Conservation (phyloP, 2,113 vertebrate species). For the Polypterus bichir region DNA sequence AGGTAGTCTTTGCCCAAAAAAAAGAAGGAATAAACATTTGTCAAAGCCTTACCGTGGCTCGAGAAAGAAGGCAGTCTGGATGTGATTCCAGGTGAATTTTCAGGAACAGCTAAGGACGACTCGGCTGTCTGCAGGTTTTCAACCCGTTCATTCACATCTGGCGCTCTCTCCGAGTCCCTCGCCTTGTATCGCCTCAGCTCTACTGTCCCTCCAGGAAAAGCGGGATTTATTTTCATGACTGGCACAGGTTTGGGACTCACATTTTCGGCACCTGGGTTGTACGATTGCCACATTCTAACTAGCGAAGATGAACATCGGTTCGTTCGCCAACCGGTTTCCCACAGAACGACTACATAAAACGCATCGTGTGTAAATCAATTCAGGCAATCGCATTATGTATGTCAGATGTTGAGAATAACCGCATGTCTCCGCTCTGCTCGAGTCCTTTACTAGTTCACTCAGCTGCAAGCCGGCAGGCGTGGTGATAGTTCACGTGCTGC, state of each 20-base stretch:
- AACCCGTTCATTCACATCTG: conserved; percentile 16
- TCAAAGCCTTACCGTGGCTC: conserved; percentile 15
- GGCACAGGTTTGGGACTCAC: conserved; percentile 24
- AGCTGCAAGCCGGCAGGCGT: too few species aligned
- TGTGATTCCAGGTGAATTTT: conserved; percentile 33
- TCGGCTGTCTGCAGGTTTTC: conserved; percentile 31
- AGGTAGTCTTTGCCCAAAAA: too few species aligned
- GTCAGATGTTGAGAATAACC: too few species aligned
- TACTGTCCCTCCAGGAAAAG: conserved; percentile 11
- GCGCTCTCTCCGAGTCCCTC: conserved; percentile 18
- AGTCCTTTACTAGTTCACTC: too few species aligned
- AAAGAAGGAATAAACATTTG: too few species aligned
- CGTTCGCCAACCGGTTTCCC: too few species aligned
- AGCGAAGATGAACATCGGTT: too few species aligned
- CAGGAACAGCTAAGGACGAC: conserved; percentile 22
- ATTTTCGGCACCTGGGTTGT: conserved; percentile 20
- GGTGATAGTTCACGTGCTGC: too few species aligned
- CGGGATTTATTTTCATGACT: conserved; percentile 31
- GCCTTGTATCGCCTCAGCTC: conserved; percentile 33
- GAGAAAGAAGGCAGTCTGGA: conserved; percentile 20
- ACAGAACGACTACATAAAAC: too few species aligned
- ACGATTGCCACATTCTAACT: conserved; percentile 12
- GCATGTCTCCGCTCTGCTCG: too few species aligned
- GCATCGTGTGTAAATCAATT: too few species aligned
- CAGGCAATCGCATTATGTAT: too few species aligned